Evolutionary conservation across 2,113 vertebrate species (phyloP), one percentile per base, ranked within the genome.

Genomic region (Antechinus flavipes): DNA sequence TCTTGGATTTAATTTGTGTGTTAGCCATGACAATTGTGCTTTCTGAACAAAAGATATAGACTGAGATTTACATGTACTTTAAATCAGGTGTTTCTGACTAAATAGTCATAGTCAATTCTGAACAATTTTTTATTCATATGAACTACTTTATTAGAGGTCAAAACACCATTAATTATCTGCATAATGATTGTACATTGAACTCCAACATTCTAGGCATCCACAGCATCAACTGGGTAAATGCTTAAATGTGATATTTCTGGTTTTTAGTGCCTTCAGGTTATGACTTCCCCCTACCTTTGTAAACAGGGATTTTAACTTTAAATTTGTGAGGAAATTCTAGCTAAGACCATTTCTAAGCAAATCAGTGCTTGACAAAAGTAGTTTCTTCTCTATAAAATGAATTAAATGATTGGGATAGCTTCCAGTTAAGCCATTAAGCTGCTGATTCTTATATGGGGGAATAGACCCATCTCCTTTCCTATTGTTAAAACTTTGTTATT

Each of bases 341-440:
- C 5, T 23, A 91, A 89, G 91, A 16, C 90, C 93, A 5, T 95
- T 97, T 95, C 93, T 97, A 94, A 96, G 61, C 46, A 55, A 49
- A 55, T 61, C 52, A 54, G 26, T 84, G 90, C 35, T 24, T 91
- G 54, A 30, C 24, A 93, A 61, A 97, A 97, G 46, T 25, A 93
- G 95, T 2, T 24, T 97, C 95, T 97, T 89, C 35, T 55, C 91
- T 93, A 1, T 61, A 95, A 97, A 92, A 91, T 95, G 56, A 95
- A 96, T 93, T 92, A 97, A 95, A 94, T 96, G 91, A 91, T 94
- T 95, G 96, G 96, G 95, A 93, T 53, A 22, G 22, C 89, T 53
- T 92, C 46, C 93, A 97, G 92, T 35, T 93, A 76, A 94, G 61
- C 94, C 95, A 98, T 97, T 91, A 97, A 96, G 54, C 68, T 95